Base-by-base conservation (phyloP, 2,797 vertebrate genomes). In the Cheracebus regulus region DNA sequence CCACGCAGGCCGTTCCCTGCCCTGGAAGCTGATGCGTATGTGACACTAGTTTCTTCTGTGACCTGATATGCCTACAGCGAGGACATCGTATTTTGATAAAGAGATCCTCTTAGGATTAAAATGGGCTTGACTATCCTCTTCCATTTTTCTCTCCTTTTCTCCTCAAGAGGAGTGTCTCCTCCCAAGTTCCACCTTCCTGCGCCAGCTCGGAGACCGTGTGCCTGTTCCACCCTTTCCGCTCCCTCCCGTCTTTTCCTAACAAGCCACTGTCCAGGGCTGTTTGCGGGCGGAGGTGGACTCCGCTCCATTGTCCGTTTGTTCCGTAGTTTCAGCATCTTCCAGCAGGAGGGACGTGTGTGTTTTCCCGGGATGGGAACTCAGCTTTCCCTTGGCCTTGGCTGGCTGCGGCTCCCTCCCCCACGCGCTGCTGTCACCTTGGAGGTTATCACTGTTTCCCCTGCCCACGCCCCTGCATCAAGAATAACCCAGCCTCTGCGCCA, bases 291-390 rank as follows among this genome's bases (percentile, higher is more conserved):
- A 4, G 61, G 88, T 30, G 78, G 39, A 28, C 64, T 39, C 28
- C 0, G 9, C 48, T 58, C 96, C 94, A 64, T 61, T 44, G 92
- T 90, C 61, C 14, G 78, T 73, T 22, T 87, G 73, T 95, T 96
- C 97, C 97, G 9, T 36, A 41, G 96, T 81, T 86, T 89, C 95
- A 94, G 95, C 73, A 58, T 12, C 95, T 96, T 90, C 96, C 94
- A 55, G 5, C 15, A 2, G 91, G 57, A 95, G 58, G 72, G 52
- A 10, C 17, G 33, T 17, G 76, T 82, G 89, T 48, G 12, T 88
- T 97, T 97, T 97, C 97, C 93, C 28, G 93, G 94, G 93, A 36
- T 26, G n/a, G 13, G 15, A 81, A 52, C 50, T 36, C 24, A n/a
- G 87, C 39, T 91, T 73, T 95, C 88, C 95, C 20, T 94, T 75